A percentile compares a stretch with the other conserved stretches of the same genome.
Evolutionary conservation across 2,888 invertebrate genomes (phyloP).

Genomic region (Catocala nupta): DNA sequence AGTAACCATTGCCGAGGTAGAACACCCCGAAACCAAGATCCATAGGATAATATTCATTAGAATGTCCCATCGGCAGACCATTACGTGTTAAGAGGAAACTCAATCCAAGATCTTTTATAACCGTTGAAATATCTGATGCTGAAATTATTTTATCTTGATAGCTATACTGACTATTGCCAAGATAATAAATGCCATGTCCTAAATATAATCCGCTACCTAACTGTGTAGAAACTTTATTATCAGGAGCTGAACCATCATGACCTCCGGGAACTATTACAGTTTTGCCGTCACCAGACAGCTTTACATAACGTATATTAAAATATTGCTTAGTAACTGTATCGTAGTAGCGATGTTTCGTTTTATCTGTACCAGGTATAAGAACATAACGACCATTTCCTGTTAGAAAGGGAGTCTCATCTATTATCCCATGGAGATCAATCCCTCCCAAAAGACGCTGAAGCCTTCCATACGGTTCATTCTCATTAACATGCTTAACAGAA

Average conservation of each 20-base stretch:
- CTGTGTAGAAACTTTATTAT: neutral
- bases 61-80: neutral
- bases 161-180: neutral
- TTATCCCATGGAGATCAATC: slow-evolving; percentile 1
- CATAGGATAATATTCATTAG: neutral
- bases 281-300: neutral
- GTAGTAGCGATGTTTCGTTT: slow-evolving; percentile 6
- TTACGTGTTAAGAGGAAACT: neutral
- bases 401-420: slow-evolving; percentile 7
- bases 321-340: slow-evolving; percentile 10
- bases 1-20: slow-evolving; percentile 3
- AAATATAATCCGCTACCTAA: neutral
- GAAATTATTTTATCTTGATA: neutral
- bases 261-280: slow-evolving; percentile 14
- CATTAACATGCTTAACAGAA: neutral
- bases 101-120: neutral
- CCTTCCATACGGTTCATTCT: neutral
- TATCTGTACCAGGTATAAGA: slow-evolving; percentile 12
- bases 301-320: slow-evolving; percentile 4
- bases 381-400: slow-evolving; percentile 20
- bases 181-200: slow-evolving; percentile 8
- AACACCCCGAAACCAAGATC: neutral
- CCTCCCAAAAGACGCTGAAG: neutral
- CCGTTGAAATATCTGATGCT: neutral
- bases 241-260: neutral